Percentiles rank a stretch among this genome's conserved stretches.
Evolutionary conservation across 2,888 invertebrate genomes (phyloP).

Genomic region (Mystacides longicornis): DNA sequence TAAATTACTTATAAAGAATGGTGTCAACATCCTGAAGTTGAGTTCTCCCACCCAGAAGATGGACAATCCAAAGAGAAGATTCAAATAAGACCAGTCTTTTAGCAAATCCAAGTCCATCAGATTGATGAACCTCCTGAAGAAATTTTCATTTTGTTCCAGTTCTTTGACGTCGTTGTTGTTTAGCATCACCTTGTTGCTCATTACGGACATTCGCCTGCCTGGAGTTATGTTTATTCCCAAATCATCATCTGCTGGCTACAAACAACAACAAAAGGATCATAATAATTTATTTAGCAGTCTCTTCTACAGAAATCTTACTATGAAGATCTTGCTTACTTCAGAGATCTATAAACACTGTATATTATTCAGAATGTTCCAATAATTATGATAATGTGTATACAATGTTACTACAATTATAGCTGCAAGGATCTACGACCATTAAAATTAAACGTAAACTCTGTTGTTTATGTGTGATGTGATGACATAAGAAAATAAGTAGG

Average conservation of each 20-base stretch:
- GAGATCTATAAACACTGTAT: too few relatives aligned
- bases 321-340: too few relatives aligned
- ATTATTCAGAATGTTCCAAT: too few relatives aligned
- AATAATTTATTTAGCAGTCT: too few relatives aligned
- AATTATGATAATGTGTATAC: too few relatives aligned
- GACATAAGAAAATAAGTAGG: too few relatives aligned
- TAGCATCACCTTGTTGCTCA: slow-evolving; percentile 29
- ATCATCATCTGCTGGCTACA: slow-evolving; percentile 44
- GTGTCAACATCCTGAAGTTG: slow-evolving; percentile 67
- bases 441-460: too few relatives aligned
- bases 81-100: slow-evolving; percentile 65
- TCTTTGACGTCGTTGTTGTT: slow-evolving; percentile 22
- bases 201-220: slow-evolving; percentile 34
- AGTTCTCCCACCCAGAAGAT: slow-evolving; percentile 69
- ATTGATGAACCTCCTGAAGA: slow-evolving; percentile 50
- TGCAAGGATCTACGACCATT: too few relatives aligned
- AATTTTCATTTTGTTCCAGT: slow-evolving; percentile 34
- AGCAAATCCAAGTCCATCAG: slow-evolving; percentile 65
- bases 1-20: slow-evolving; percentile 57
- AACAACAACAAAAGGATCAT: slow-evolving; percentile 20
- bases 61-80: slow-evolving; percentile 63
- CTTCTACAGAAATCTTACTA: too few relatives aligned
- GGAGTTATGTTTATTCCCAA: slow-evolving; percentile 43
- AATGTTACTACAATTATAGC: too few relatives aligned
- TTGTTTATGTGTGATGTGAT: too few relatives aligned